Conservation (phyloP, 2,113 vertebrate genomes). For the Aplodontia rufa region DNA sequence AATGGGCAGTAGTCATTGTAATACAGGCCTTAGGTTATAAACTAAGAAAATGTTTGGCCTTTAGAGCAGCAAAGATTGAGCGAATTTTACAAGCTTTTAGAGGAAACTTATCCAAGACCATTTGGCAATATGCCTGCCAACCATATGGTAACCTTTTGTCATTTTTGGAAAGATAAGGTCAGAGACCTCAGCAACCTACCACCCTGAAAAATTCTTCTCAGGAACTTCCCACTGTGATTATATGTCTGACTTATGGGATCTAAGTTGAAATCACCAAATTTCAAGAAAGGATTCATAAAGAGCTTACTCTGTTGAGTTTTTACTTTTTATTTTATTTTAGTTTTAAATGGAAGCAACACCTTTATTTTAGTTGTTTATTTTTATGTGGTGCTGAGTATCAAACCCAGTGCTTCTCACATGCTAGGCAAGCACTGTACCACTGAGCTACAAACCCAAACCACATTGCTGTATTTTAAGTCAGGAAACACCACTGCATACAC, state of each 20-base stretch:
- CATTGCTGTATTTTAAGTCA: background rate
- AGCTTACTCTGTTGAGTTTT: too few species aligned
- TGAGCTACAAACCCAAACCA: too few species aligned
- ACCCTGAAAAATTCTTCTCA: background rate
- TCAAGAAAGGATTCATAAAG: slow-evolving; percentile 7
- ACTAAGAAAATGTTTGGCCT: slow-evolving; percentile 52
- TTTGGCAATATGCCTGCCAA: slow-evolving; percentile 21
- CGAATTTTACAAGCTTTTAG: slow-evolving; percentile 12
- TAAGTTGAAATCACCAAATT: background rate
- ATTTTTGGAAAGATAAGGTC: background rate
- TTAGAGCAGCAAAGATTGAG: slow-evolving; percentile 28
- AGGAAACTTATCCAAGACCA: background rate
- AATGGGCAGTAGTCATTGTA: background rate
- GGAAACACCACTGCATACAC: background rate
- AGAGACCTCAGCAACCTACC: background rate
- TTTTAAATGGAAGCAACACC: too few species aligned
- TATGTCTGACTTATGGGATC: background rate
- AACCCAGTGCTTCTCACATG: too few species aligned
- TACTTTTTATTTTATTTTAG: too few species aligned
- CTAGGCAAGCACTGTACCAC: too few species aligned
- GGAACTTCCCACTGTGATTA: background rate
- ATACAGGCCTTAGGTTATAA: background rate
- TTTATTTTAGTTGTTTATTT: too few species aligned
- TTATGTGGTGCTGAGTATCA: too few species aligned
- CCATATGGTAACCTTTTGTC: slow-evolving; percentile 41